Conservation (phyloP, 2,797 vertebrate genomes). For the Loriculus beryllinus region DNA sequence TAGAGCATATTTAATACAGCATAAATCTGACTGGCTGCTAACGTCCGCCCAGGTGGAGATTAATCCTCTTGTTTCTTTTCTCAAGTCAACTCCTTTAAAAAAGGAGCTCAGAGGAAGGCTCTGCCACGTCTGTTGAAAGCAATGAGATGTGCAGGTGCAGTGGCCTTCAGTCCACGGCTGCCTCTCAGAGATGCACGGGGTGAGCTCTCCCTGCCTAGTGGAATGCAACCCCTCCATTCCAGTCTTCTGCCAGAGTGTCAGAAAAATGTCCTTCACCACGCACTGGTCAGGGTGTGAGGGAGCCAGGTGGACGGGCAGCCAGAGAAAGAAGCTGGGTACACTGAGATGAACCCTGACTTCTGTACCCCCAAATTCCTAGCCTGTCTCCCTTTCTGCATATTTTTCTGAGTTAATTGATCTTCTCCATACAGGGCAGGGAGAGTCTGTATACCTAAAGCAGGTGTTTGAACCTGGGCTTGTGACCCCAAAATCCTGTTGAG, state of each 20-base stretch:
- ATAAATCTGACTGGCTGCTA: not conserved
- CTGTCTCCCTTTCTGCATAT: not conserved
- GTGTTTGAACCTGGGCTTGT: not conserved
- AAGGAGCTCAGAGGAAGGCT: not conserved
- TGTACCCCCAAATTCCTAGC: not conserved
- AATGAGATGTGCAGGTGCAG: not conserved
- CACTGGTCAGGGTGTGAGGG: rapidly evolving
- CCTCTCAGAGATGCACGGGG: rapidly evolving
- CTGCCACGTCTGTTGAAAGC: not conserved
- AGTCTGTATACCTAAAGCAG: not conserved
- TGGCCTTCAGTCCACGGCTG: not conserved
- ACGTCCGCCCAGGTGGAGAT: not conserved
- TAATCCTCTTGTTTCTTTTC: not conserved
- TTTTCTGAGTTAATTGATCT: not conserved
- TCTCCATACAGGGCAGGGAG: not conserved
- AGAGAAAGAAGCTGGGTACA: not conserved
- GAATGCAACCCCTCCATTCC: not conserved
- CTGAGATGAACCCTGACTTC: not conserved
- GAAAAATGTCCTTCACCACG: not conserved
- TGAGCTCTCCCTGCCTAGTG: rapidly evolving
- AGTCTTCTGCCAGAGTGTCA: not conserved
- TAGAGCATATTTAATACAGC: not conserved
- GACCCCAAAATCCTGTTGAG: not conserved
- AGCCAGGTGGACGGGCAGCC: not conserved
- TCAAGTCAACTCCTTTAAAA: not conserved